phyloP scores from a whole-genome alignment of 2,888 invertebrate genomes.

The Choristoneura rosaceana region DNA sequence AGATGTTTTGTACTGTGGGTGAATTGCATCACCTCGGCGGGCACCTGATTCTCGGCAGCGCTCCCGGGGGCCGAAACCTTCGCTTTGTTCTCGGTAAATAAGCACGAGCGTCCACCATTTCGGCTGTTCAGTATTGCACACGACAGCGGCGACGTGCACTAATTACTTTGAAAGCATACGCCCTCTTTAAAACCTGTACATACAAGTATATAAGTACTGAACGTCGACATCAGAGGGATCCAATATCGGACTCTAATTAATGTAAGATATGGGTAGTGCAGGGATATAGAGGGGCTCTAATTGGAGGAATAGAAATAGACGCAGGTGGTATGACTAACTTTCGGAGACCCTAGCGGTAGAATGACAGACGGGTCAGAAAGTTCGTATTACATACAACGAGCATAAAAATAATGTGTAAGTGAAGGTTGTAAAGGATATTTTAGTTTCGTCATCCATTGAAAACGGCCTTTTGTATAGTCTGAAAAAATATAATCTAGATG shows the following conservation, averaged over 20 bases:
- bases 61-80: slow-evolving; percentile 50
- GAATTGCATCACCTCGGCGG: slow-evolving; percentile 58
- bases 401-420: slow-evolving; percentile 10
- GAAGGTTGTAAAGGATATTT: background rate
- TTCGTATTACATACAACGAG: slow-evolving; percentile 5
- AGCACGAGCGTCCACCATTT: slow-evolving; percentile 55
- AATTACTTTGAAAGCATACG: slow-evolving; percentile 57
- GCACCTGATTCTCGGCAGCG: slow-evolving; percentile 58
- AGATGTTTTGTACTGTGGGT: slow-evolving; percentile 48
- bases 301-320: slow-evolving; percentile 48
- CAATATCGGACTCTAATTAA: slow-evolving; percentile 47
- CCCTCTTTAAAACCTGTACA: slow-evolving; percentile 35
- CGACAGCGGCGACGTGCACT: slow-evolving; percentile 58
- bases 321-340: slow-evolving; percentile 46
- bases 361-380: slow-evolving; percentile 24
- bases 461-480: too few species aligned
- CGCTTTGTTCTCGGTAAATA: slow-evolving; percentile 57
- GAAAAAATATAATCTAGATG: too few species aligned
- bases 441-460: background rate
- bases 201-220: slow-evolving; percentile 27
- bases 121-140: slow-evolving; percentile 48
- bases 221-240: slow-evolving; percentile 34
- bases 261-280: slow-evolving; percentile 39
- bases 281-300: slow-evolving; percentile 44
- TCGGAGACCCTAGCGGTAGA: slow-evolving; percentile 40